phyloP scores from a whole-genome alignment of 2,113 vertebrate species.

The Arizona elegans region DNA sequence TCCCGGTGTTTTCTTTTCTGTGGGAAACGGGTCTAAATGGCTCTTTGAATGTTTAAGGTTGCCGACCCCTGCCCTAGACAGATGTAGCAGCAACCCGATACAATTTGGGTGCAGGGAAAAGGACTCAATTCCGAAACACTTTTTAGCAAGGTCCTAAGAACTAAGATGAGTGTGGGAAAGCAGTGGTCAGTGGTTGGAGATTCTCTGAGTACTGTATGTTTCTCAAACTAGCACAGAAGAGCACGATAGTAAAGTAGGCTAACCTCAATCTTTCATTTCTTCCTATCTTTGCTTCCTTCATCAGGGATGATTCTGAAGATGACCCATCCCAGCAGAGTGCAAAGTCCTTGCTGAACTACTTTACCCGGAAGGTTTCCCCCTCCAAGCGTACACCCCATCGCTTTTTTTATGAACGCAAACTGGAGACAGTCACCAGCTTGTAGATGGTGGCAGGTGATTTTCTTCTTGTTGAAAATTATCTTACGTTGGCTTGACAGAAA shows the following conservation, averaged over 20 bases:
- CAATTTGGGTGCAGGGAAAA: neutral
- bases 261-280: neutral
- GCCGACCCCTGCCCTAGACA: neutral
- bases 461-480: neutral
- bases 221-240: neutral
- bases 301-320: slow-evolving; percentile 76
- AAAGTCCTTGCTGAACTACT: slow-evolving; percentile 75
- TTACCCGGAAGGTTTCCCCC: slow-evolving; percentile 50
- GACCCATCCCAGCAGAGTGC: slow-evolving; percentile 66
- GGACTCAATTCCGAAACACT: neutral
- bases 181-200: neutral
- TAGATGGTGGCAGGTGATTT: slow-evolving; percentile 31
- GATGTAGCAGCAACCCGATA: neutral
- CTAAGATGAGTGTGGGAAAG: neutral
- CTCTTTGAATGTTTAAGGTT: no score
- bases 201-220: no score
- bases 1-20: no score
- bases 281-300: neutral
- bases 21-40: no score
- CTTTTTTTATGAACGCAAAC: slow-evolving; percentile 81
- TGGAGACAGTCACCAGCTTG: slow-evolving; percentile 68
- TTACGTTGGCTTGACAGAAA: neutral
- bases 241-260: no score
- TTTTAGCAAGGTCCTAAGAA: neutral
- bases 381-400: slow-evolving; percentile 68